A percentile compares a stretch with the other conserved stretches of the same genome.
Conservation (phyloP, 2,113 vertebrate species). For the Brachirus orientalis region DNA sequence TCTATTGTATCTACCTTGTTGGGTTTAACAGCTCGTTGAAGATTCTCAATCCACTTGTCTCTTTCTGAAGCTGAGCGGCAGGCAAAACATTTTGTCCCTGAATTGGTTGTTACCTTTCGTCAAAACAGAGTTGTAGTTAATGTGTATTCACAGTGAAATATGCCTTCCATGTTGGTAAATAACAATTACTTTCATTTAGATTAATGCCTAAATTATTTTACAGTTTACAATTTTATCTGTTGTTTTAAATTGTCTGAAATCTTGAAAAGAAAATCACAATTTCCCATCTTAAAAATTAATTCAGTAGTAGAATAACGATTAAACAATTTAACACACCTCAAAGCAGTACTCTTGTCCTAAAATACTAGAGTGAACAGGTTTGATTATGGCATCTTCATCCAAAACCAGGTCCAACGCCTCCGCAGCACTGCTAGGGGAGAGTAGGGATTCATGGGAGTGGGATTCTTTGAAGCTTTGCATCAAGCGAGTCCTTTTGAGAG, state of each 20-base stretch:
- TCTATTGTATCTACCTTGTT: conserved; percentile 87
- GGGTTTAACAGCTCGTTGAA: conserved; percentile 92
- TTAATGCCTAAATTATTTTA: too few relatives aligned
- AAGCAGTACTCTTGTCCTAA: conserved; percentile 98
- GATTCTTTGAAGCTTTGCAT: conserved; percentile 98
- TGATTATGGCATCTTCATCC: conserved; percentile 95
- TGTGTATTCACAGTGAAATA: background rate
- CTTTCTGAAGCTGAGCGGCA: conserved; percentile 94
- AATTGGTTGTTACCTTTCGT: conserved; percentile 90
- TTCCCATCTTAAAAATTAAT: background rate
- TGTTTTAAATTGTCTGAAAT: too few relatives aligned
- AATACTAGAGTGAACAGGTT: conserved; percentile 96
- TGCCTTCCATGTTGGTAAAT: background rate
- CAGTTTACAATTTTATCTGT: too few relatives aligned
- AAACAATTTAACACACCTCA: conserved; percentile 82
- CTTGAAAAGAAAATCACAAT: background rate
- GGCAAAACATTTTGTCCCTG: conserved; percentile 94
- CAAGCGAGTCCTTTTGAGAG: conserved; percentile 86
- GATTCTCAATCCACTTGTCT: conserved; percentile 97
- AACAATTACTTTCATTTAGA: background rate
- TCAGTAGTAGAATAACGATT: too few relatives aligned
- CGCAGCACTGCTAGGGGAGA: conserved; percentile 93
- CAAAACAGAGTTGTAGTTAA: background rate
- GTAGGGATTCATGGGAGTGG: conserved; percentile 94
- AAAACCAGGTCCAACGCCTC: conserved; percentile 94